Evolutionary conservation across 2,797 vertebrate genomes (phyloP).

Genomic region (Eulemur mongoz): DNA sequence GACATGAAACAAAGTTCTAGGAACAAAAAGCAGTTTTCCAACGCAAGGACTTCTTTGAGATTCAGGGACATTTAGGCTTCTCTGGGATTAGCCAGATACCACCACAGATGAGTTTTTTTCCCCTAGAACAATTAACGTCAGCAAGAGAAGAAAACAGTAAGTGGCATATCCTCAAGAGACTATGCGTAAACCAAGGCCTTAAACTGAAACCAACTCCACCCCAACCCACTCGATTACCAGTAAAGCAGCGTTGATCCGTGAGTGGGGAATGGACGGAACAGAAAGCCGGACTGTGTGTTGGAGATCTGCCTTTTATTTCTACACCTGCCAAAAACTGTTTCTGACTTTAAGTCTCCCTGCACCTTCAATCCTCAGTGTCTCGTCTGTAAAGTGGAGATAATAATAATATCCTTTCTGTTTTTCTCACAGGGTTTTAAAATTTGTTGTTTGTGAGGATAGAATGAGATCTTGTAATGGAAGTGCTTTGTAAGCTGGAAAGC

Average conservation of each 20-base stretch:
- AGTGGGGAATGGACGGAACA: not conserved
- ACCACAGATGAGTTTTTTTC: not conserved
- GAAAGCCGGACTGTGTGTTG: not conserved
- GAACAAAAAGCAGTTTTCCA: conserved; percentile 54
- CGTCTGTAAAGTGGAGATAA: not conserved
- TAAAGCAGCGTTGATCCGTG: not conserved
- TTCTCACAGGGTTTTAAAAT: not conserved
- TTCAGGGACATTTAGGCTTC: conserved; percentile 40
- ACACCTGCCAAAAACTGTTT: not conserved
- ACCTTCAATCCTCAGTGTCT: not conserved
- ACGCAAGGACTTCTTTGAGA: conserved; percentile 43
- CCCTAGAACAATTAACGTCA: not conserved
- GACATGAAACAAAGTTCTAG: conserved; percentile 58
- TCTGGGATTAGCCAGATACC: conserved; percentile 55
- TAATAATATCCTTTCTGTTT: not conserved
- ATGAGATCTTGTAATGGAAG: not conserved
- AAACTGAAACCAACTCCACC: not conserved
- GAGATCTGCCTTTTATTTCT: not conserved
- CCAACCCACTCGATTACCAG: not conserved
- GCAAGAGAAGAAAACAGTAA: not conserved
- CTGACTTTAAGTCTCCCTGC: not conserved
- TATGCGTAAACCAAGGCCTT: not conserved
- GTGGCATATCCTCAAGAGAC: conserved; percentile 8
- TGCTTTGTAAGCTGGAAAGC: not conserved
- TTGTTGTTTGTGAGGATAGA: not conserved